Base-by-base conservation (phyloP, 1,140 invertebrate species). In the Bombus superbus region DNA sequence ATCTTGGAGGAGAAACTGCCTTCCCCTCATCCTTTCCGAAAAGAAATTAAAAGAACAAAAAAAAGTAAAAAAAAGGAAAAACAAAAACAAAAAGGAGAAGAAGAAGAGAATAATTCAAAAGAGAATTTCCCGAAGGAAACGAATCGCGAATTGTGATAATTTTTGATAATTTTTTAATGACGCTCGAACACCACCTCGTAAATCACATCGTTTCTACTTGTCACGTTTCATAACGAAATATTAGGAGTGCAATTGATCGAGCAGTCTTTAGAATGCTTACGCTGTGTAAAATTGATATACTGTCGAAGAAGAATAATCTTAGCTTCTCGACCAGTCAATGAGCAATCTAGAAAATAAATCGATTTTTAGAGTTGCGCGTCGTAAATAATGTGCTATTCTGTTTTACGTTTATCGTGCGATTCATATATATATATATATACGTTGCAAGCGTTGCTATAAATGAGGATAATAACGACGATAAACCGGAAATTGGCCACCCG, bases 121-220 rank as follows among this genome's bases (percentile, higher is more conserved):
- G 59, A 42, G 59, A 74, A 74, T 62, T 83, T 79, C 40, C 25
- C 18, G 28, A 79, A 77, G 66, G 42, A 64, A 85, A 85, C 42
- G 77, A 75, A 79, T 85, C 53, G 68, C 76, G 76, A 44, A 84
- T 85, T 85, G 83, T 80, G 83, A 85, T 85, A 85, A 84, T 84
- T 84, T 84, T 83, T 83, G 82, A 78, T 83, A 83, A 84, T 84
- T 84, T 84, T 84, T 77, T 84, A 84, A 79, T 47, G 18, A 71
- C 28, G 68, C 59, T 72, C 59, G 68, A 85, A 68, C 11, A 72
- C 22, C n/a, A 71, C 28, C 18, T 53, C 53, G 42, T 62, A 80
- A 73, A 42, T 74, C 75, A 64, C 15, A 74, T 79, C 32, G 25
- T 68, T 72, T 83, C 66, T 38, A 40, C 40, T 42, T 77, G 28